Evolutionary conservation across 2,113 vertebrate species (phyloP), one percentile per base, ranked within the genome.

Genomic region (Fukomys damarensis): DNA sequence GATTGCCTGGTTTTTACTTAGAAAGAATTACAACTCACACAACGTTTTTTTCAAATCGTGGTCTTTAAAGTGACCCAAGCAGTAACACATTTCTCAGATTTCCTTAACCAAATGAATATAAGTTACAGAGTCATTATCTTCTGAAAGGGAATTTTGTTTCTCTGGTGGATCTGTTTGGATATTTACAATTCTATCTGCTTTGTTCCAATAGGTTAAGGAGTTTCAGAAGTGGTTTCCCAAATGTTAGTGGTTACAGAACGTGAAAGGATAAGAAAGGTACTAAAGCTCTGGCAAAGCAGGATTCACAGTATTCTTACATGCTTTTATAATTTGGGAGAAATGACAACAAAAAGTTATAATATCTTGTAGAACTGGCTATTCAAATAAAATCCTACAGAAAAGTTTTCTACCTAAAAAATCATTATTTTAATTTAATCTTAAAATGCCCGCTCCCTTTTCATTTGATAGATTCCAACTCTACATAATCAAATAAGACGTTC

Each of bases 1-100:
- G 91, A 96, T 98, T 95, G 97, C 94, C 95, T 97, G 93, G 86
- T 97, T 98, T 99, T 98, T 98, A 98, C 97, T 98, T 98, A 98
- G 98, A 96, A 98, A 98, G 98, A 98, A 97, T 98, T 98, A 98
- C 98, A 97, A 96, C 80, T 76, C 81, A 85, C 54, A 92, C 80
- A 89, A 97, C 86, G 93, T 95, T 97, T 96, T 97, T 97, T 93
- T 54, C 63, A 93, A 96, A 96, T 76, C 70, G 54, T 79, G 77
- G 24, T 61, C 92, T 95, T 90, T 81, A 82, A 97, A 98, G 79
- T n/a, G 76, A 93, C 32, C 72, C 49, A 59, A 94, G 84, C 16
- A 96, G 46, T 85, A 94, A 90, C 24, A 94, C n/a, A 58, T 89
- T 97, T 92, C 74, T 92, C 52, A 93, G 85, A 79, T 97, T 81